Percentiles rank a stretch among this genome's conserved stretches.
These are phyloP conservation scores for Pristionchus fissidentatus DNA, from an alignment of 2,888 invertebrate genomes.

Conservation along the genomic window DNA sequence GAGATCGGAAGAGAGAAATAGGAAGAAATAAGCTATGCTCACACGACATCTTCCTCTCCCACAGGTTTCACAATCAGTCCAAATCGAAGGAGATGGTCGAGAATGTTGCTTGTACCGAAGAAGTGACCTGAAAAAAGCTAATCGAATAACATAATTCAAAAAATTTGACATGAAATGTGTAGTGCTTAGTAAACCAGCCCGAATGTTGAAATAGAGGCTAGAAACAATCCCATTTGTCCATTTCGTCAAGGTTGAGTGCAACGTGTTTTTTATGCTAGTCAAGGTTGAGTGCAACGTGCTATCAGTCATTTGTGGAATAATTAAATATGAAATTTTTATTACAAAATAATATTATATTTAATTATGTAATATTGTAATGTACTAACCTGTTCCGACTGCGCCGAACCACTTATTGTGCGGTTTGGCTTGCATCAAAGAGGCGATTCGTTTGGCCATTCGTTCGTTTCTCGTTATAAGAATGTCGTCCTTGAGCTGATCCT, in stretches of 20 bases:
- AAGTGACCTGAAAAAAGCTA: constrained; percentile 58
- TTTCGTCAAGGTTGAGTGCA: too few relatives aligned
- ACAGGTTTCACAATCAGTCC: constrained; percentile 55
- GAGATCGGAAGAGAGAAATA: not conserved
- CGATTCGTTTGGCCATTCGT: constrained; percentile 78
- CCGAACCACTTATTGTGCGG: constrained; percentile 79
- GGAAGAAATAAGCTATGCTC: not conserved
- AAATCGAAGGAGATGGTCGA: constrained; percentile 53
- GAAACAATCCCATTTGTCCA: too few relatives aligned
- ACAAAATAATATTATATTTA: too few relatives aligned
- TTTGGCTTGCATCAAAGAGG: constrained; percentile 76
- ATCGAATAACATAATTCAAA: not conserved
- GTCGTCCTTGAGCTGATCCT: constrained; percentile 78
- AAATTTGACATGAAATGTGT: too few relatives aligned
- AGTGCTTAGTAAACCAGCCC: not conserved
- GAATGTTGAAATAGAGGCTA: not conserved
- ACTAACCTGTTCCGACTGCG: constrained; percentile 79
- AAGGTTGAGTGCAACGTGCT: too few relatives aligned
- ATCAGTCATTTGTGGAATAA: too few relatives aligned
- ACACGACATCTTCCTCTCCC: constrained; percentile 55
- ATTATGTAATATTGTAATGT: not conserved
- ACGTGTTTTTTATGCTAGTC: too few relatives aligned
- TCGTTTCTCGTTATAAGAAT: constrained; percentile 79
- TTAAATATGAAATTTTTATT: too few relatives aligned
- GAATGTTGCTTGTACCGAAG: constrained; percentile 58